phyloP scores from a whole-genome alignment of 2,888 invertebrate genomes.

The Geophilus truncorum region DNA sequence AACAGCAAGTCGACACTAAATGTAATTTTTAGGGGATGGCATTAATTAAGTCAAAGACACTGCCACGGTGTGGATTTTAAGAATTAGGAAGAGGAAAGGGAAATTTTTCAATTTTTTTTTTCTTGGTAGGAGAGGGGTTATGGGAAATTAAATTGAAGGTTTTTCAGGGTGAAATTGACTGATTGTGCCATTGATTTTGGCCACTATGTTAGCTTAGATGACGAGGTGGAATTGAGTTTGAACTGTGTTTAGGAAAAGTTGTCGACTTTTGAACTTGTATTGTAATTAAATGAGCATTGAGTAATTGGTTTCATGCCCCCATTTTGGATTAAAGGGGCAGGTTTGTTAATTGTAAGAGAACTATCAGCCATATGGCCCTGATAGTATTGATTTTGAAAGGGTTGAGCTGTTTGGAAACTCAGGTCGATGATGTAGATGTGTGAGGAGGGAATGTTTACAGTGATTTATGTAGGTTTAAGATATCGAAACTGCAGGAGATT shows the following conservation, averaged over 20 bases:
- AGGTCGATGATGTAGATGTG: too few species aligned
- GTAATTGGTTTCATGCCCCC: background rate
- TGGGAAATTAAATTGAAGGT: background rate
- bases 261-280: background rate
- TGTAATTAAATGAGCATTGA: background rate
- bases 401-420: too few species aligned
- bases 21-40: constrained; percentile 6
- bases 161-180: background rate
- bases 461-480: too few species aligned
- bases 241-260: background rate
- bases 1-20: background rate
- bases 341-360: too few species aligned
- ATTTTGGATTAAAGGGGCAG: background rate
- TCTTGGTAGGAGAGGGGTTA: too few species aligned
- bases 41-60: background rate
- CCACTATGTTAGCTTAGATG: background rate
- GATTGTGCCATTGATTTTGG: background rate
- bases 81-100: background rate
- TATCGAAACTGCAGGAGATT: too few species aligned
- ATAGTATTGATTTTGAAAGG: too few species aligned
- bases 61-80: background rate
- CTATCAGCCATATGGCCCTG: too few species aligned
- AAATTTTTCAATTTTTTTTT: too few species aligned
- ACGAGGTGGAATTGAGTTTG: background rate
- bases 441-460: too few species aligned